Base-by-base conservation (phyloP, 1,140 invertebrate species). In the Phymastichus coffea region DNA sequence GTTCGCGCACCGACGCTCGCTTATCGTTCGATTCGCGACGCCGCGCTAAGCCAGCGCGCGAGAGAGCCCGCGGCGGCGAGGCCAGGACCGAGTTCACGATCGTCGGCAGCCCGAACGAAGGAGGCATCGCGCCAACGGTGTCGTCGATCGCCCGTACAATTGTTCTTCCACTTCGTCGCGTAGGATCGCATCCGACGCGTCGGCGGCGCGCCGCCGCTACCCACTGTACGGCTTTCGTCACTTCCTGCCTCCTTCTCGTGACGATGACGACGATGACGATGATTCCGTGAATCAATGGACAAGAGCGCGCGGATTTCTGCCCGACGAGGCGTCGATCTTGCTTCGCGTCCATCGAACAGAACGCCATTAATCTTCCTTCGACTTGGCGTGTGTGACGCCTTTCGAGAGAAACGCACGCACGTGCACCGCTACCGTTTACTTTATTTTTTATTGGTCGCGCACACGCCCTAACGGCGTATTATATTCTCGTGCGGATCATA, bases 151-250 rank as follows among this genome's bases (percentile, higher is more conserved):
- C 4, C 33, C 4, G n/a, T n/a, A n/a, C n/a, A n/a, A 17, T 19
- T 6, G 1, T 4, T 2, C 41, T 12, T 6, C 17, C 30, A 22
- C 3, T 22, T 7, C 17, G 1, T 35, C 35, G 33, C 23, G 25
- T 57, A 48, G 55, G 55, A n/a, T 30, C 28, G 43, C 46, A 49
- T 57, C 55, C 55, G 55, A 57, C 28, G 53, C 28, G 38, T 49
- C 35, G 25, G 38, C 35, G 41, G n/a, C 4, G 17, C 33, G 38
- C 23, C 30, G 22, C 59, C 46, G 19, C 43, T 38, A 26, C 37
- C 20, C 19, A 20, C 23, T 25, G 33, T 35, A 55, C 17, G 17
- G 44, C 53, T 68, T 63, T 57, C 40, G 22, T 43, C 43, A 48
- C 41, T 40, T 48, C 54, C 46, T 57, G 35, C 46, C 47, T 49